These are phyloP conservation scores for Tyrophagus putrescentiae DNA, from an alignment of 1,140 invertebrate species.

Conservation along the genomic window DNA sequence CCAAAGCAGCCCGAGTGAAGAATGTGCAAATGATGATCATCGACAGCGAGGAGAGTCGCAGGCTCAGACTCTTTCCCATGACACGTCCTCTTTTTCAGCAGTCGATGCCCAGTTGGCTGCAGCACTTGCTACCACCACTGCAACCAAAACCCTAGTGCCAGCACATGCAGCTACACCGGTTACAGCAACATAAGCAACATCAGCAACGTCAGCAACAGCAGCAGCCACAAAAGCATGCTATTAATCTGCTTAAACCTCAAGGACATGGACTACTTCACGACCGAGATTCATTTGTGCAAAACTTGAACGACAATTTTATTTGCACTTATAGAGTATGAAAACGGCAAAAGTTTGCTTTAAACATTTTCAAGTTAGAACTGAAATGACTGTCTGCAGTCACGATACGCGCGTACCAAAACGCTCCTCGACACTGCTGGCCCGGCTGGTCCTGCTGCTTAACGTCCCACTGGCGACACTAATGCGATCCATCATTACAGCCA, in stretches of 20 bases:
- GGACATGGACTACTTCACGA: background rate
- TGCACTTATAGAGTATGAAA: background rate
- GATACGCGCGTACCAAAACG: background rate
- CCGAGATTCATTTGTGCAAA: background rate
- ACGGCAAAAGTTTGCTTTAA: background rate
- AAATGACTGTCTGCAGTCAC: background rate
- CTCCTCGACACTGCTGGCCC: background rate
- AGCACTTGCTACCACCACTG: no score
- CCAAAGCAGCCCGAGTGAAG: background rate
- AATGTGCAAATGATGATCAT: constrained; percentile 11
- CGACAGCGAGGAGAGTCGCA: background rate
- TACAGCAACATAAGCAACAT: no score
- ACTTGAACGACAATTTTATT: background rate
- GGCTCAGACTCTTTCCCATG: no score
- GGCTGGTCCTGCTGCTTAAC: background rate
- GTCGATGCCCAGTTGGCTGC: no score
- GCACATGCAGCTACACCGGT: no score
- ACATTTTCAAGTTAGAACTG: background rate
- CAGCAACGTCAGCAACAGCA: no score
- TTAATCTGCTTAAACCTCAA: background rate
- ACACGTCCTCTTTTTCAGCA: background rate
- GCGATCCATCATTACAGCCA: background rate
- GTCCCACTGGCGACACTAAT: background rate
- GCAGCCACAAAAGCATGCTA: no score
- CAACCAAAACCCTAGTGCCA: no score